Evolutionary conservation across 2,888 invertebrate species (phyloP).

Genomic region (Himalopsyche kuldschensis): DNA sequence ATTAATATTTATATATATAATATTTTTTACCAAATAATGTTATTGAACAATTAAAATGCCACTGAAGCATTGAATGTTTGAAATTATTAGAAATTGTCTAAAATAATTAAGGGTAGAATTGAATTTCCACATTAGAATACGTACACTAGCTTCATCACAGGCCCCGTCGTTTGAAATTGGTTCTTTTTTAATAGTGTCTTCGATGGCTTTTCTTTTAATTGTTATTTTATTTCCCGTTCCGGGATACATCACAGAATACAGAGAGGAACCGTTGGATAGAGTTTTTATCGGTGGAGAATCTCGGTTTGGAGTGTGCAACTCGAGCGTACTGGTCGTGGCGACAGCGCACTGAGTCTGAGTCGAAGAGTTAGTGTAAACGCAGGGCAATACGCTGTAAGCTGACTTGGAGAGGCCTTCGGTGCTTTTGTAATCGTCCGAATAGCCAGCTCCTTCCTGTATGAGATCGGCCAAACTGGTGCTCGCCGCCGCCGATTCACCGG

Average conservation of each 20-base stretch:
- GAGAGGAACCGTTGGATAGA: conserved; percentile 61
- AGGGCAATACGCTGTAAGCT: conserved; percentile 73
- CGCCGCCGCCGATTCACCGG: conserved; percentile 57
- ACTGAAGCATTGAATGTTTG: too few species aligned
- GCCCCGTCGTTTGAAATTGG: conserved; percentile 6
- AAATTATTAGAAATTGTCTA: too few species aligned
- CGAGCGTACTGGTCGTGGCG: background rate
- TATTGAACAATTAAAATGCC: too few species aligned
- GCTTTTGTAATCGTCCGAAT: conserved; percentile 74
- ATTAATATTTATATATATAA: too few species aligned
- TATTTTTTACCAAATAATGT: too few species aligned
- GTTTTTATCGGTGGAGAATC: conserved; percentile 45
- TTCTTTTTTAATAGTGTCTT: conserved; percentile 51
- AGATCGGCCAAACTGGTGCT: conserved; percentile 69
- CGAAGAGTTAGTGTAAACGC: conserved; percentile 69
- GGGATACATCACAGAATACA: conserved; percentile 80
- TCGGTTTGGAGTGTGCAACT: conserved; percentile 45
- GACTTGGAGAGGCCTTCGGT: conserved; percentile 73
- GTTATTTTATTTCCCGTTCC: conserved; percentile 82
- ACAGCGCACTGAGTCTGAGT: conserved; percentile 50
- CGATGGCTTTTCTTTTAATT: conserved; percentile 74
- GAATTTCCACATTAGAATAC: background rate
- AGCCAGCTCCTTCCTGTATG: conserved; percentile 78
- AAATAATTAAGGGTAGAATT: too few species aligned
- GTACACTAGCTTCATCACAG: background rate